Conservation (phyloP, 2,888 invertebrate species). For the Pomacea canaliculata region DNA sequence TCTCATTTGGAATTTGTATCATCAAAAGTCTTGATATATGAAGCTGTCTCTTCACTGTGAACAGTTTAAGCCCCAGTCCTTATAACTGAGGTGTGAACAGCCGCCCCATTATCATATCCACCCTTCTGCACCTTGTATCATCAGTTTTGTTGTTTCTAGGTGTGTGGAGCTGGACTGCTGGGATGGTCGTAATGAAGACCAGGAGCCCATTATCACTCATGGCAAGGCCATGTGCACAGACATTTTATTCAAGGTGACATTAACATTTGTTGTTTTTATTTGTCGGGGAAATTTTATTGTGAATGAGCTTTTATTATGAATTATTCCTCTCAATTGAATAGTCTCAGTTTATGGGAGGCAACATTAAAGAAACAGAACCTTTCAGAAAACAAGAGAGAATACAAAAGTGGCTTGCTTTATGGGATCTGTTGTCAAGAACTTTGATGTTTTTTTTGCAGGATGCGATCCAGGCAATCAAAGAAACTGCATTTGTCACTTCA, state of each 20-base stretch:
- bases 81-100: too few relatives aligned
- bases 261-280: background rate
- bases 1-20: too few relatives aligned
- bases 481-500: constrained; percentile 98
- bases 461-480: constrained; percentile 95
- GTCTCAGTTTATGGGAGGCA: too few relatives aligned
- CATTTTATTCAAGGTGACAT: constrained; percentile 88
- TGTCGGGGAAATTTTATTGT: too few relatives aligned
- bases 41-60: too few relatives aligned
- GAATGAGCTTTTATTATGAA: too few relatives aligned
- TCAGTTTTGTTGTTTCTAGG: constrained; percentile 71
- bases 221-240: constrained; percentile 99
- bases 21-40: too few relatives aligned
- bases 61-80: too few relatives aligned
- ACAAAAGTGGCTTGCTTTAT: background rate
- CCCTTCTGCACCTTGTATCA: background rate
- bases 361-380: too few relatives aligned
- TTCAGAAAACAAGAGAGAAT: too few relatives aligned
- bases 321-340: too few relatives aligned
- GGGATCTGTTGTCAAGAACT: background rate
- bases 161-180: constrained; percentile 99
- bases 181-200: constrained; percentile 98
- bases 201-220: constrained; percentile 99
- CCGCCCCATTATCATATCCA: too few relatives aligned
- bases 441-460: constrained; percentile 73